Evolutionary conservation across 2,113 vertebrate genomes (phyloP).

Genomic region (Psilopsiagon aurifrons): DNA sequence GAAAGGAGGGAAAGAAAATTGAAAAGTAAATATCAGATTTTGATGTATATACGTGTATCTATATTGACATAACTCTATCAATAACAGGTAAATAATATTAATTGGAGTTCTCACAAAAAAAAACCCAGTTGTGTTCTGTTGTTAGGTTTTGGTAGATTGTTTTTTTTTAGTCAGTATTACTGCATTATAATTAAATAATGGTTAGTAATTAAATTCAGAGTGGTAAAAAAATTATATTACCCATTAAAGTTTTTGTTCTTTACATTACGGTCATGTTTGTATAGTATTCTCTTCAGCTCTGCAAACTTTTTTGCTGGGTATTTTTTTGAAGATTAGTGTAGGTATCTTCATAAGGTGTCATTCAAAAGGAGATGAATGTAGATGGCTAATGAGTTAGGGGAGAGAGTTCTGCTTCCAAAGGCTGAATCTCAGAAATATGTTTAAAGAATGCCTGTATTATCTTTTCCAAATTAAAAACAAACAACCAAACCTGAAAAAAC

Average conservation of each 20-base stretch:
- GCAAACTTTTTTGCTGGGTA: neutral
- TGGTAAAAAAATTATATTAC: neutral
- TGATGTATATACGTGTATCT: neutral
- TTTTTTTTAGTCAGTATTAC: neutral
- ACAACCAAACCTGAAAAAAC: neutral
- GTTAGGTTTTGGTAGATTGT: neutral
- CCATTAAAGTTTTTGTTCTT: neutral
- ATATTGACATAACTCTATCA: neutral
- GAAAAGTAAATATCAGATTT: neutral
- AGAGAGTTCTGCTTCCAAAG: neutral
- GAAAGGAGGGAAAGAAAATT: rapidly evolving
- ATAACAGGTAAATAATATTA: neutral
- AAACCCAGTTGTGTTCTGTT: rapidly evolving
- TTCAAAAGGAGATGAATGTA: neutral
- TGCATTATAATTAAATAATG: neutral
- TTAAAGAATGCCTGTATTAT: neutral
- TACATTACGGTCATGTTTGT: neutral
- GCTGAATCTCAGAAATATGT: neutral
- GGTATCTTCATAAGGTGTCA: neutral
- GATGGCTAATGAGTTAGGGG: neutral
- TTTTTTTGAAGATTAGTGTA: neutral
- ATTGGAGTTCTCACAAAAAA: neutral
- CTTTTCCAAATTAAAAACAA: neutral
- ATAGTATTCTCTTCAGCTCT: neutral
- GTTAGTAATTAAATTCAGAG: neutral